Percentiles rank a stretch among this genome's conserved stretches.
Conservation (phyloP, 2,113 vertebrate species). For the Diadophis punctatus region DNA sequence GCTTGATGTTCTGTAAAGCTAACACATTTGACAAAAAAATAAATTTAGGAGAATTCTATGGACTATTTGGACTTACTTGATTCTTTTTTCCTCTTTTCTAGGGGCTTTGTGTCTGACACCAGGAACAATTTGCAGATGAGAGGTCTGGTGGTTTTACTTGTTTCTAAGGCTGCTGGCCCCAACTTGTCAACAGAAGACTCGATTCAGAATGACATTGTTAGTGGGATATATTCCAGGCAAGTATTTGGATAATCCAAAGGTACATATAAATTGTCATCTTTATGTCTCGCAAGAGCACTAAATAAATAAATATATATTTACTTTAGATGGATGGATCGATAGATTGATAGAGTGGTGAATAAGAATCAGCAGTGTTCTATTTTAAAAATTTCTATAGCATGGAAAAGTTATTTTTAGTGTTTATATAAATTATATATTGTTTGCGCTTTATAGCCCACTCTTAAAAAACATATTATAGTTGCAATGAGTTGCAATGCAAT, state of each 20-base stretch:
- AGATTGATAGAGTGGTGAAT: background rate
- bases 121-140: constrained; percentile 88
- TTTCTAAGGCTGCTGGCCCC: constrained; percentile 94
- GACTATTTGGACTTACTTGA: background rate
- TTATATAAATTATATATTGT: background rate
- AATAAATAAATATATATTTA: background rate
- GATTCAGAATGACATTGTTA: constrained; percentile 84
- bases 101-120: constrained; percentile 87
- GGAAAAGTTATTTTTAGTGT: background rate
- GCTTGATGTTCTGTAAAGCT: background rate
- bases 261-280: background rate
- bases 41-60: constrained; percentile 1
- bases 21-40: background rate
- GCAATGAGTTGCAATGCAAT: too few relatives aligned
- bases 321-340: background rate
- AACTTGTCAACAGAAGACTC: constrained; percentile 61
- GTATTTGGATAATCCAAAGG: constrained; percentile 22
- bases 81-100: constrained; percentile 57
- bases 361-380: background rate
- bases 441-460: background rate
- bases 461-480: constrained; percentile 38
- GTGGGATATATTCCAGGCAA: constrained; percentile 95
- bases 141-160: constrained; percentile 86
- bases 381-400: constrained; percentile 19
- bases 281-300: too few relatives aligned